Base-by-base conservation (phyloP, 2,888 invertebrate species). In the Apotomis betuletana region DNA sequence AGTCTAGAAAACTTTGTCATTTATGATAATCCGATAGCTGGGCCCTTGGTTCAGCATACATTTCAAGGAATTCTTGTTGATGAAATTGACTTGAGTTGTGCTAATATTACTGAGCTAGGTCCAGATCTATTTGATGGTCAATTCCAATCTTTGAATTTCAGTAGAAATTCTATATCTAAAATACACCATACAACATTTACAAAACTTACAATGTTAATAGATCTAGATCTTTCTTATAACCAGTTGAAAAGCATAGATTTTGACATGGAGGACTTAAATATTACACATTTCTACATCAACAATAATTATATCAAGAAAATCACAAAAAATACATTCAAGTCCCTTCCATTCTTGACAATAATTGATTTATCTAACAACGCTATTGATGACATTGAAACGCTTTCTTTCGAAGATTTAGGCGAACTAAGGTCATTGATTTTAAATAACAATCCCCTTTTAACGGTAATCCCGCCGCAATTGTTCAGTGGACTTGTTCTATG, bases 21-120 rank as follows among this genome's bases (percentile, higher is more conserved):
- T 8, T 46, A 63, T 36, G 36, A 59, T n/a, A 72, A 68, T 68
- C 62, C 52, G 0, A 13, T 72, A 10, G 13, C 63, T 3, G 72
- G 72, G 5, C n/a, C 13, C 12, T 59, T 72, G 15, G 44, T 13
- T 6, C 44, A 72, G 46, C 54, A 68, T 38, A 59, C 68, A n/a
- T 72, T 72, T 68, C 67, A 63, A 38, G 72, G 72, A 52, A 68
- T 72, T 54, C 46, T 58, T 15, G 63, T 63, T 4, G 46, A 59
- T 8, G 38, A 46, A n/a, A 46, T 72, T n/a, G 58, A 68, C 9
- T 12, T 72, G 27, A 72, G 67, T 46, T 38, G 15, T 13, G 68
- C 62, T 13, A 63, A 72, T 5, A 62, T 72, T 36, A 68, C 67
- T 38, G 67, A 67, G 51, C 57, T 72, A 46, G 72, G 72, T 9